Evolutionary conservation across 2,797 vertebrate genomes (phyloP), one percentile per base, ranked within the genome.

Genomic region (Ataeniobius toweri): DNA sequence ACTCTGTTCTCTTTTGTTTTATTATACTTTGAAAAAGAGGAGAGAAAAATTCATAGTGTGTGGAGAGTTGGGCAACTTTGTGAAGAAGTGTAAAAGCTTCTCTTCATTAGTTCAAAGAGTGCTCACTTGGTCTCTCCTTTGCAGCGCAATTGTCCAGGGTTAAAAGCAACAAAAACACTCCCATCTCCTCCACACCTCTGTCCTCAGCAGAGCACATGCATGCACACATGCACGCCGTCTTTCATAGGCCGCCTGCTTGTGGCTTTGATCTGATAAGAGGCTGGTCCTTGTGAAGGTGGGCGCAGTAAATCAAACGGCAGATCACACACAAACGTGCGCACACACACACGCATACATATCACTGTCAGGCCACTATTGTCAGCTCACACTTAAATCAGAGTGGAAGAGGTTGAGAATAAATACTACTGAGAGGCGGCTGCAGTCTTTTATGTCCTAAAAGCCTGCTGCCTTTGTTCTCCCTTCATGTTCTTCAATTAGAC

Each of bases 261-360:
- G 79, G 93, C 96, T 97, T 97, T 97, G 96, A 97, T 97, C 96
- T 96, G 96, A 96, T 95, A 96, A 96, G 95, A 94, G 96, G 92
- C 91, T 92, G 91, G 93, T 89, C 89, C 90, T 92, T 89, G 89
- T 92, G 92, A 92, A 91, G 86, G 90, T 93, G 88, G 87, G 84
- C 63, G 50, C 86, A 85, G 85, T 83, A 89, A 93, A 93, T 93
- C 92, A 94, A 92, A 94, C 90, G 86, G 82, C 88, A 87, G 89
- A 92, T 91, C 90, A 89, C 84, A 88, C 80, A 81, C 81, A 79
- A 80, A 80, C 44, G 44, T 81, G 77, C 71, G 76, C 75, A 73
- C 76, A 83, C 79, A 84, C 86, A 26, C 44, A 36, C n/a, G 55
- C 68, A 81, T 84, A 78, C 75, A 89, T 86, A 90, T 90, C 86